These are phyloP conservation scores for Paragorgia papillata DNA, from an alignment of 92 coral and sea anemone species.

Conservation along the genomic window DNA sequence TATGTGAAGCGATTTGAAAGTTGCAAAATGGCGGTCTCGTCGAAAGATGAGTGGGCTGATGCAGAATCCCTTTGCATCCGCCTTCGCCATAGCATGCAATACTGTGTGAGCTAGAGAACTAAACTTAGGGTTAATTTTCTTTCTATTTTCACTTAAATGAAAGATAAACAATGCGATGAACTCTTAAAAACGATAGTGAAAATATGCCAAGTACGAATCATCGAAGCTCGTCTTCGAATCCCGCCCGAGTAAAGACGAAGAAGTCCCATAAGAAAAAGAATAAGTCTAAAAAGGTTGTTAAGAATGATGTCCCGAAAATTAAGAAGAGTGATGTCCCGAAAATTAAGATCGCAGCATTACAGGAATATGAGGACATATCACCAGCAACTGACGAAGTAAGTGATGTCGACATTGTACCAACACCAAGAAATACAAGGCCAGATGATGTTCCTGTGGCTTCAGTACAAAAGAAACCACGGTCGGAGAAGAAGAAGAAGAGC, in stretches of 20 bases:
- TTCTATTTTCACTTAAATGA: slow-evolving; percentile 66
- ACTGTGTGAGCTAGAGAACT: slow-evolving; percentile 56
- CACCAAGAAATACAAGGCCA: slow-evolving; percentile 76
- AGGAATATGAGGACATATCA: slow-evolving; percentile 98
- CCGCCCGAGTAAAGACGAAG: slow-evolving; percentile 97
- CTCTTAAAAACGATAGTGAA: slow-evolving; percentile 56
- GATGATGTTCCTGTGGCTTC: slow-evolving; percentile 86
- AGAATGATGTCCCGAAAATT: slow-evolving; percentile 72
- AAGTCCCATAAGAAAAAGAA: slow-evolving; percentile 92
- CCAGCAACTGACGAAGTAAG: slow-evolving; percentile 86
- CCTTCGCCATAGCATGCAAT: slow-evolving; percentile 63
- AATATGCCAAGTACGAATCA: slow-evolving; percentile 97
- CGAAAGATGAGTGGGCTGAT: slow-evolving; percentile 51
- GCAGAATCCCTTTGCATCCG: slow-evolving; percentile 91
- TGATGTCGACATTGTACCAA: slow-evolving; percentile 49
- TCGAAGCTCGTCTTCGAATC: slow-evolving; percentile 91
- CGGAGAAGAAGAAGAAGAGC: slow-evolving; percentile 77
- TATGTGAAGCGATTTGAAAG: slow-evolving; percentile 56
- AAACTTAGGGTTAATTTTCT: slow-evolving; percentile 64
- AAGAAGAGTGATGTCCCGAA: slow-evolving; percentile 78
- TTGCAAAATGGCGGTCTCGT: slow-evolving; percentile 94
- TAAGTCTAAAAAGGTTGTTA: slow-evolving; percentile 85
- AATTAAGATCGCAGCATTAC: slow-evolving; percentile 64
- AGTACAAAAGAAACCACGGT: slow-evolving; percentile 56
- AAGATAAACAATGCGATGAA: slow-evolving; percentile 68